These are phyloP conservation scores for Nycticorax nycticorax DNA, from an alignment of 2,113 vertebrate genomes.

Conservation along the genomic window DNA sequence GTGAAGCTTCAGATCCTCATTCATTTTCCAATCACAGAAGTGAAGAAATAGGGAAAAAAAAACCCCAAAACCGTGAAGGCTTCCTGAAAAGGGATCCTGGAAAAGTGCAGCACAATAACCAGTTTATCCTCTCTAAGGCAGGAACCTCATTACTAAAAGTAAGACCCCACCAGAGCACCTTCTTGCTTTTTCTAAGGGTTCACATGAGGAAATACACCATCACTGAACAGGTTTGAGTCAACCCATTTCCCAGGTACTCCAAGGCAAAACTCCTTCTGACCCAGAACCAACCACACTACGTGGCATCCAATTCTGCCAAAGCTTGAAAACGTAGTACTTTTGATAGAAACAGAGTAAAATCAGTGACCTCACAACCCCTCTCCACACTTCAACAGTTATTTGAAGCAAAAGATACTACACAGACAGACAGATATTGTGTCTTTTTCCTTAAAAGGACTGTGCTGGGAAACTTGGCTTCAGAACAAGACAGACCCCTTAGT, in stretches of 20 bases:
- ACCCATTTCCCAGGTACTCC: background rate
- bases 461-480: background rate
- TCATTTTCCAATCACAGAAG: background rate
- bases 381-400: background rate
- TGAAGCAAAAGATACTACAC: background rate
- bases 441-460: conserved; percentile 22
- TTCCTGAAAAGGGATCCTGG: background rate
- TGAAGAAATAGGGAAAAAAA: background rate
- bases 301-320: background rate
- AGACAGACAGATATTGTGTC: background rate
- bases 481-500: conserved; percentile 25
- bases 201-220: background rate
- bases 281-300: background rate
- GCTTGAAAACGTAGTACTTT: background rate
- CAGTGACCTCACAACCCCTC: background rate
- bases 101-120: background rate
- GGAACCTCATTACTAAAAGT: background rate
- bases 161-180: background rate
- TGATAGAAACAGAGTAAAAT: background rate
- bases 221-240: background rate
- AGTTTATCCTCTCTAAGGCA: background rate
- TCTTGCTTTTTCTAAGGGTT: background rate
- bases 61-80: background rate
- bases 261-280: background rate
- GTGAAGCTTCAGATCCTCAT: background rate